These are phyloP conservation scores for Panzeria rudis DNA, from an alignment of 2,888 invertebrate genomes.

Conservation along the genomic window DNA sequence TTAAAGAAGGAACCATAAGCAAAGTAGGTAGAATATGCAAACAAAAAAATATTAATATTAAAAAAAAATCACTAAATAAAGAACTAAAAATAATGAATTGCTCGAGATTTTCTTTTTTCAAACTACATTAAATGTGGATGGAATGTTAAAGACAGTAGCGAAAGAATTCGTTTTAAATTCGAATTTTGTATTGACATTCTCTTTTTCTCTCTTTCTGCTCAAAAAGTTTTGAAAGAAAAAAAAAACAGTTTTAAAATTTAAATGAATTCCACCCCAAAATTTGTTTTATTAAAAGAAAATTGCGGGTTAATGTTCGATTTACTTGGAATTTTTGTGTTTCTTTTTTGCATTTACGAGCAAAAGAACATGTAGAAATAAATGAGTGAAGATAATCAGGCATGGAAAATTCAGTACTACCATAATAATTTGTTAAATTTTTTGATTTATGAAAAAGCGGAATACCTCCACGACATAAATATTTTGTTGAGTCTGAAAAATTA, in stretches of 20 bases:
- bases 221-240: constrained; percentile 17
- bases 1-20: constrained; percentile 38
- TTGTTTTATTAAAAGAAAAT: constrained; percentile 25
- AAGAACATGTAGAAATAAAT: constrained; percentile 30
- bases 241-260: constrained; percentile 36
- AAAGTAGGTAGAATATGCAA: constrained; percentile 39
- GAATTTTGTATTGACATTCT: not conserved
- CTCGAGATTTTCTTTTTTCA: constrained; percentile 35
- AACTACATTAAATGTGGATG: constrained; percentile 44
- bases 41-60: constrained; percentile 17
- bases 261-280: constrained; percentile 65
- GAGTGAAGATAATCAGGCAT: constrained; percentile 26
- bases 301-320: constrained; percentile 71
- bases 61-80: constrained; percentile 2
- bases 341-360: constrained; percentile 17
- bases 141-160: constrained; percentile 28
- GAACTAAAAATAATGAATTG: constrained; percentile 51
- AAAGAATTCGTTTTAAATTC: not conserved
- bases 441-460: too few species aligned
- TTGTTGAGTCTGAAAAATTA: too few species aligned
- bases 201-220: constrained; percentile 15
- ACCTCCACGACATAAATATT: too few species aligned
- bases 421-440: not conserved
- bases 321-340: constrained; percentile 50
- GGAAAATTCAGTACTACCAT: not conserved